These are phyloP conservation scores for Eledone cirrhosa DNA, from an alignment of 2,888 invertebrate genomes.

Conservation along the genomic window DNA sequence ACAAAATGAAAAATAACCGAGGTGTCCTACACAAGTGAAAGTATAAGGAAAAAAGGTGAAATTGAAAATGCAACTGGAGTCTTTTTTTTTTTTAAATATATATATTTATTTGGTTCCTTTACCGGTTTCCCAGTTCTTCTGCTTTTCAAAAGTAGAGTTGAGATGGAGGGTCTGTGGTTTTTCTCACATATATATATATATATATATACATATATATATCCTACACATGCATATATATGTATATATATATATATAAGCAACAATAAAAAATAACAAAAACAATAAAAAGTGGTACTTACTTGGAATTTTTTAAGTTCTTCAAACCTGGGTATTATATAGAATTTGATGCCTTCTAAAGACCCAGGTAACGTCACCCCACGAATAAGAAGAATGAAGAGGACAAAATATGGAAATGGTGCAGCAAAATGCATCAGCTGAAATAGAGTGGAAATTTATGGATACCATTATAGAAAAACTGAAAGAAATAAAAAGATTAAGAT, in stretches of 20 bases:
- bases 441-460: neutral
- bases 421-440: conserved; percentile 64
- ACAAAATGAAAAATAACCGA: no score
- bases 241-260: no score
- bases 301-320: conserved; percentile 54
- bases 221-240: no score
- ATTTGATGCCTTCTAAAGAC: conserved; percentile 55
- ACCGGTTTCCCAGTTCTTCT: no score
- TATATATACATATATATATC: neutral
- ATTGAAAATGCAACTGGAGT: no score
- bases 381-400: conserved; percentile 52
- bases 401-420: conserved; percentile 59
- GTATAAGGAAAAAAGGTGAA: no score
- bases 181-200: neutral
- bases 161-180: no score
- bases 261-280: no score
- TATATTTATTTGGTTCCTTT: no score
- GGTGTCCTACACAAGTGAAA: no score
- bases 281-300: conserved; percentile 39
- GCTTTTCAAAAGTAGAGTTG: no score
- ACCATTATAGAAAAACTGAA: neutral
- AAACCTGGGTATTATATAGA: conserved; percentile 59
- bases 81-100: no score
- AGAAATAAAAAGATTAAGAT: neutral
- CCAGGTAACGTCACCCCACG: conserved; percentile 56